Percentiles rank a stretch among this genome's conserved stretches.
phyloP scores from a whole-genome alignment of 2,888 invertebrate species.

The Baccha elongata region DNA sequence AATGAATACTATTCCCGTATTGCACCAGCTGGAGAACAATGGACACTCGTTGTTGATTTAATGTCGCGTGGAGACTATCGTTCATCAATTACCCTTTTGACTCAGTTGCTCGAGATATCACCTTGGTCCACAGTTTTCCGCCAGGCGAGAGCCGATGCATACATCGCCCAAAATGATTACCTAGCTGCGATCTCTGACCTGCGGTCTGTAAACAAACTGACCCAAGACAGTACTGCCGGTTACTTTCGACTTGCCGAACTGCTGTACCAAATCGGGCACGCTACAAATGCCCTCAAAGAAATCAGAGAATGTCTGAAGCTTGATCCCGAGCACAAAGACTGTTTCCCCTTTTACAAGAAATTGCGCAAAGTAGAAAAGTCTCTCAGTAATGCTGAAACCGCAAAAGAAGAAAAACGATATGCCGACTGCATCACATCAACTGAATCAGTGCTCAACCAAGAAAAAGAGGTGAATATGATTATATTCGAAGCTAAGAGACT shows the following conservation, averaged over 20 bases:
- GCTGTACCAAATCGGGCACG: slow-evolving; percentile 95
- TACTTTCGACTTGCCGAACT: slow-evolving; percentile 87
- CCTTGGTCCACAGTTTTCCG: slow-evolving; percentile 95
- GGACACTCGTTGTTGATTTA: slow-evolving; percentile 87
- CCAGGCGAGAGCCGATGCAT: slow-evolving; percentile 93
- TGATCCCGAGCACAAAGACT: slow-evolving; percentile 98
- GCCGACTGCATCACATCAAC: slow-evolving; percentile 88
- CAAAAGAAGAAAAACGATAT: slow-evolving; percentile 86
- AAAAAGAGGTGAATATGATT: slow-evolving; percentile 88
- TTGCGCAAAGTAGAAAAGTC: slow-evolving; percentile 95
- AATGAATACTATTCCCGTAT: slow-evolving; percentile 87
- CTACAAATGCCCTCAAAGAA: slow-evolving; percentile 94
- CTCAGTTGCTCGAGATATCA: slow-evolving; percentile 89
- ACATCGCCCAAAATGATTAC: slow-evolving; percentile 89
- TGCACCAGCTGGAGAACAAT: slow-evolving; percentile 85
- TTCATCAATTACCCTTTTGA: slow-evolving; percentile 86
- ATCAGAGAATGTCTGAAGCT: slow-evolving; percentile 98
- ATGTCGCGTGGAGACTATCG: slow-evolving; percentile 84
- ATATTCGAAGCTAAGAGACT: slow-evolving; percentile 89
- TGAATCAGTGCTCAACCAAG: slow-evolving; percentile 86
- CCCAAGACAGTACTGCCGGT: slow-evolving; percentile 95
- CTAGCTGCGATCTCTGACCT: slow-evolving; percentile 95
- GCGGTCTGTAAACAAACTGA: slow-evolving; percentile 93
- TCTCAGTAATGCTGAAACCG: slow-evolving; percentile 86
- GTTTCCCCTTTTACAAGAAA: slow-evolving; percentile 97